Evolutionary conservation across 2,113 vertebrate genomes (phyloP).

Genomic region (Oxyura jamaicensis): DNA sequence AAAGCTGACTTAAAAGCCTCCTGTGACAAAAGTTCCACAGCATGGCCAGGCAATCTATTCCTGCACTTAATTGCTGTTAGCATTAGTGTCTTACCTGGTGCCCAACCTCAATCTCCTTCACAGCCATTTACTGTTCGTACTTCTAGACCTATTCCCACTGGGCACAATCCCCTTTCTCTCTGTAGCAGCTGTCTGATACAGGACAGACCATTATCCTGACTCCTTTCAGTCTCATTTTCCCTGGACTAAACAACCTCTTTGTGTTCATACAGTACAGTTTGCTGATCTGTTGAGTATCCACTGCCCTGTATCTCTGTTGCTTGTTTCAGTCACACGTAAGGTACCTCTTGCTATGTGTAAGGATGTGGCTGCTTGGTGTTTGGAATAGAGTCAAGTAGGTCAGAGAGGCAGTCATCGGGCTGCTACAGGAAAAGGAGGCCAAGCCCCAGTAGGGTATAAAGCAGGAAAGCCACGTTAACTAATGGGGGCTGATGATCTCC

Average conservation of each 20-base stretch:
- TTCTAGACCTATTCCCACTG: background rate
- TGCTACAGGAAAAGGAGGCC: background rate
- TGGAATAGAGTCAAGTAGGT: background rate
- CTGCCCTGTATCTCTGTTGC: background rate
- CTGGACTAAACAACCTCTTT: background rate
- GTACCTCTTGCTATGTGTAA: fast-evolving
- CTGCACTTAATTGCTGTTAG: background rate
- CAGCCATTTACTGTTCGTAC: background rate
- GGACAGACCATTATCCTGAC: background rate
- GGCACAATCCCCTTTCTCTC: background rate
- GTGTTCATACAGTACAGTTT: background rate
- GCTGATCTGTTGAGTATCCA: background rate
- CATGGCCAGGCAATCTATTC: background rate
- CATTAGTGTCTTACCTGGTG: background rate
- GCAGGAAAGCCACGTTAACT: background rate
- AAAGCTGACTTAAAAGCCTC: background rate
- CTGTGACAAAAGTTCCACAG: background rate
- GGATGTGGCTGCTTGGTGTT: background rate
- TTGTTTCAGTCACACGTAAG: background rate
- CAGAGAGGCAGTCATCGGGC: background rate
- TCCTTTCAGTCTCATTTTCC: background rate
- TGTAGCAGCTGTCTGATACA: background rate
- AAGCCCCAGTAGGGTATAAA: background rate
- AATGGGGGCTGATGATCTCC: background rate
- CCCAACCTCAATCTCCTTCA: background rate